Conservation (phyloP, 2,113 vertebrate species). For the Parus major region DNA sequence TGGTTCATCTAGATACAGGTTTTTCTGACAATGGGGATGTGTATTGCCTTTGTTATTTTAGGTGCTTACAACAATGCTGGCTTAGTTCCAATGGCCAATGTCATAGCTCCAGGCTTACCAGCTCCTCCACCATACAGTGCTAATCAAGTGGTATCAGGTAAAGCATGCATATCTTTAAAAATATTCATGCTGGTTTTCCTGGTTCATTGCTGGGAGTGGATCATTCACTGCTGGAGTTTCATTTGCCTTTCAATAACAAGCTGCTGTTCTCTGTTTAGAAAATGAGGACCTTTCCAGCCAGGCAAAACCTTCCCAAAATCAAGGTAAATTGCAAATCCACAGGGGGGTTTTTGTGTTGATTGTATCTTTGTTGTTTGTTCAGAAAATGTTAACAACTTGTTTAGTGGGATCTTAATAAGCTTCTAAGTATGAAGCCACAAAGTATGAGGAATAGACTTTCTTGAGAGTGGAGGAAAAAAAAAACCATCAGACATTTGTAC, state of each 20-base stretch:
- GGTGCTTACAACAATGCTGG: conserved; percentile 97
- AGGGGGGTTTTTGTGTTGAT: background rate
- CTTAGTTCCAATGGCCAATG: conserved; percentile 90
- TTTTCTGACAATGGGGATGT: background rate
- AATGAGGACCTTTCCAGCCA: conserved; percentile 76
- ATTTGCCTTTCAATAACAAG: conserved; percentile 37
- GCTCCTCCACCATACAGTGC: conserved; percentile 87
- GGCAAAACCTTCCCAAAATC: conserved; percentile 74
- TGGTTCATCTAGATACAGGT: background rate
- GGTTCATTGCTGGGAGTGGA: background rate
- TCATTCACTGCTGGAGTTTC: background rate
- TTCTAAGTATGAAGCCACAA: background rate
- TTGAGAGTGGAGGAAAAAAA: background rate
- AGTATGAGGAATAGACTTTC: background rate
- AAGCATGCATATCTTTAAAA: conserved; percentile 32
- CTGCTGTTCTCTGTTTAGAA: conserved; percentile 67
- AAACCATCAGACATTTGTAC: background rate
- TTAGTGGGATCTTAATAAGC: background rate
- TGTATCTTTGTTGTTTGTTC: background rate
- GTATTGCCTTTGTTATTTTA: conserved; percentile 67
- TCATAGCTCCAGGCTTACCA: conserved; percentile 86
- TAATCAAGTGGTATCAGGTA: conserved; percentile 88
- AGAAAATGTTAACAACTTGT: background rate
- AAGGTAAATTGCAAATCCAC: conserved; percentile 69
- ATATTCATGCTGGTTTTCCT: background rate